Evolutionary conservation across 1,140 invertebrate genomes (phyloP).

Genomic region (Drosophila kurseongensis): DNA sequence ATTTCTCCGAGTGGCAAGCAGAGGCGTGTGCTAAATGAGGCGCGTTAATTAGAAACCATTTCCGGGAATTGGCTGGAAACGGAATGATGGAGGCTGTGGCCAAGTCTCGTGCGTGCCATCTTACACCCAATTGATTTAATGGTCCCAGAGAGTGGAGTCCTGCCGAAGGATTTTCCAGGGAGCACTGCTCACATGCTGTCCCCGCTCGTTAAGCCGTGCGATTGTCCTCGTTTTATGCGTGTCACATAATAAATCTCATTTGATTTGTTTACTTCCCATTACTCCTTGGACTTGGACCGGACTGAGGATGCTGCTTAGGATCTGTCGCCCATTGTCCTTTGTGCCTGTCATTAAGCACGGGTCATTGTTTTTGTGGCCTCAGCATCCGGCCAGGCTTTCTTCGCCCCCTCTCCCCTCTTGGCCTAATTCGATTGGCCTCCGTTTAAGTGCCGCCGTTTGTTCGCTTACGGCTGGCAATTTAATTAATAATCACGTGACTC

Average conservation of each 20-base stretch:
- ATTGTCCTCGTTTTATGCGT: slow-evolving; percentile 75
- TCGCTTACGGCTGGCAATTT: slow-evolving; percentile 49
- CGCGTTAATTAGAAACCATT: slow-evolving; percentile 75
- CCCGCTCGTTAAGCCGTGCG: slow-evolving; percentile 32
- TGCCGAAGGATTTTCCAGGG: not conserved
- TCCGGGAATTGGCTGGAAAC: slow-evolving; percentile 41
- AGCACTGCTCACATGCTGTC: slow-evolving; percentile 9
- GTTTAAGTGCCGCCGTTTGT: slow-evolving; percentile 52
- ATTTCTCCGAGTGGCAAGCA: slow-evolving; percentile 20
- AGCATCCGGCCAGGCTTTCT: slow-evolving; percentile 17
- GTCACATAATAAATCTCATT: slow-evolving; percentile 83
- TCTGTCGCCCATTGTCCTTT: slow-evolving; percentile 36
- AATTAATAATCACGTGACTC: slow-evolving; percentile 78
- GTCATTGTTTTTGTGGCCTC: slow-evolving; percentile 62
- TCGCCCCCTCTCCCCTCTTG: not conserved
- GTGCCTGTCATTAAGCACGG: slow-evolving; percentile 60
- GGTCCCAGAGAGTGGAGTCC: slow-evolving; percentile 46
- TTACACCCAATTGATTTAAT: slow-evolving; percentile 83
- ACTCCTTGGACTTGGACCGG: slow-evolving; percentile 4
- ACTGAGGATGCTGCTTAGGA: slow-evolving; percentile 10
- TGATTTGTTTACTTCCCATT: slow-evolving; percentile 77
- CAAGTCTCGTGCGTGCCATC: slow-evolving; percentile 66
- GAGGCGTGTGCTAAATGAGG: slow-evolving; percentile 66
- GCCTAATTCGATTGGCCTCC: slow-evolving; percentile 72
- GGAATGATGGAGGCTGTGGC: slow-evolving; percentile 16